Evolutionary conservation across 2,797 vertebrate species (phyloP), one percentile per base, ranked within the genome.

Genomic region (Danio aesculapii): DNA sequence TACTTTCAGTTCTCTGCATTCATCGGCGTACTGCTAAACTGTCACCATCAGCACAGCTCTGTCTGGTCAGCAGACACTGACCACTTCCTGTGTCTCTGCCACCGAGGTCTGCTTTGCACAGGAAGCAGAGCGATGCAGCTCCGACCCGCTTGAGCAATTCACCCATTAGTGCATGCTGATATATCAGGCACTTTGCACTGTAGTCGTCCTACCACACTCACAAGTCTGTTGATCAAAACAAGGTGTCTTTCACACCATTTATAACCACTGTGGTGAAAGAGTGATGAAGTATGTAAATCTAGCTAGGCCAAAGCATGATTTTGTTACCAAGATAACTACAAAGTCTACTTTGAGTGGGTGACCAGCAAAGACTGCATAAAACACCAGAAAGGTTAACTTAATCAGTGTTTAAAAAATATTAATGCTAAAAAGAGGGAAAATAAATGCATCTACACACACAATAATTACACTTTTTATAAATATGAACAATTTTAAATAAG

Each of bases 31-130:
- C 39, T 71, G 75, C 76, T 79, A 79, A 92, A 89, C 6, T 79
- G 90, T 88, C 91, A 88, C 88, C 90, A 89, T 89, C 88, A 80
- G 87, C 89, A 87, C 87, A 84, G 82, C 83, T 72, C 80, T 70
- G 70, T 86, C 81, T 82, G 85, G 87, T 88, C 83, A 88, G 79
- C 81, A 87, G 88, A 87, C 53, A 85, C 88, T 93, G 93, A 92
- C 93, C 94, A 94, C 94, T 95, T 95, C 94, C 94, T 94, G 88
- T 86, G 86, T 59, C 72, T 76, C 72, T 80, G 76, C 72, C 79
- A 80, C 74, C 49, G 57, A 72, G 41, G 53, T 30, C 82, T 85
- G 78, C 80, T 79, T 85, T 75, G 81, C 82, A 83, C 80, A 84
- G 82, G 82, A 86, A 82, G 64, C 59, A 75, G 75, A 52, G 62